Percentiles rank a stretch among this genome's conserved stretches.
These are phyloP conservation scores for Ondatra zibethicus DNA, from an alignment of 2,113 vertebrate genomes.

Conservation along the genomic window DNA sequence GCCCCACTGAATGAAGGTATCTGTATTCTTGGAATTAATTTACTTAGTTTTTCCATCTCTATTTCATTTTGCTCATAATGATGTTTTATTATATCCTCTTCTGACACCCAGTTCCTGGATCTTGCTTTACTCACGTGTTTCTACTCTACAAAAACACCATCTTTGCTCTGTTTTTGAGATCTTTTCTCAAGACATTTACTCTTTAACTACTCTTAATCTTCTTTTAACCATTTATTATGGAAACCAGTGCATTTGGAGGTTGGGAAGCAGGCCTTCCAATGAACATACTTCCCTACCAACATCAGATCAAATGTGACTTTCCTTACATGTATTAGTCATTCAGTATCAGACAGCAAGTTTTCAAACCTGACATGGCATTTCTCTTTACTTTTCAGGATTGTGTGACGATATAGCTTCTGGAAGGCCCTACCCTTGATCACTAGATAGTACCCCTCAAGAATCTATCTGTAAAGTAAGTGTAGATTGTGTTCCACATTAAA, in stretches of 20 bases:
- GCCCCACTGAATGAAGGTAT: not conserved
- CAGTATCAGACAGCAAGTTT: not conserved
- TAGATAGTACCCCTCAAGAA: not conserved
- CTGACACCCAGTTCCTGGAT: not conserved
- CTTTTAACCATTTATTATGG: not conserved
- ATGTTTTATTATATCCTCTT: not conserved
- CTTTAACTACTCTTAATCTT: rapidly evolving
- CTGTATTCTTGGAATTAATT: not conserved
- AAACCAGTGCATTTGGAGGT: not conserved
- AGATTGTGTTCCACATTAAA: not conserved
- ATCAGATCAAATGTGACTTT: not conserved
- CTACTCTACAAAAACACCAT: rapidly evolving
- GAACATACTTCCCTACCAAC: not conserved
- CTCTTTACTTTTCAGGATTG: not conserved
- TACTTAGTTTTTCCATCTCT: not conserved
- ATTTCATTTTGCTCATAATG: not conserved
- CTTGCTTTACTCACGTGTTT: not conserved
- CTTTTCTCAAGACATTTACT: not conserved
- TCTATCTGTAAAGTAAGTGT: not conserved
- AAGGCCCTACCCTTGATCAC: not conserved
- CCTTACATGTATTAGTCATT: not conserved
- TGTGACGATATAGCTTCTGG: not conserved
- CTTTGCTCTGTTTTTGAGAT: not conserved
- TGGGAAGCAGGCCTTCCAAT: not conserved
- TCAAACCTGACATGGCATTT: not conserved